phyloP scores from a whole-genome alignment of 1,140 invertebrate species.

The Lepidostoma basale region DNA sequence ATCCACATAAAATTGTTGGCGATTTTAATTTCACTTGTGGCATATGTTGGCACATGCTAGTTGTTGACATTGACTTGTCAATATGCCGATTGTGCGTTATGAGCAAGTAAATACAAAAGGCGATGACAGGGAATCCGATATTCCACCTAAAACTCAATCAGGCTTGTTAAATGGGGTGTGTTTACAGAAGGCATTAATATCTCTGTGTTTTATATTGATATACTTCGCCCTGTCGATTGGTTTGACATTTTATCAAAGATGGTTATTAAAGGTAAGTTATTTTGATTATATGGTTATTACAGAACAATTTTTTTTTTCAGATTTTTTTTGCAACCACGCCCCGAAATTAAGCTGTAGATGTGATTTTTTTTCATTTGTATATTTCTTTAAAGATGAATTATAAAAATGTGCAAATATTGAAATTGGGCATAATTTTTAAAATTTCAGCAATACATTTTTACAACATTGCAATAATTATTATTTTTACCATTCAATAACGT shows the following conservation, averaged over 20 bases:
- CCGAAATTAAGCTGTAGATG: too few species aligned
- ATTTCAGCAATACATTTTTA: too few species aligned
- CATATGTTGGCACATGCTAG: slow-evolving; percentile 14
- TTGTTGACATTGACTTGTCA: slow-evolving; percentile 33
- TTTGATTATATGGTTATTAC: too few species aligned
- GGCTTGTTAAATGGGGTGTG: slow-evolving; percentile 54
- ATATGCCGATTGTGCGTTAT: slow-evolving; percentile 57
- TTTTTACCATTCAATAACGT: too few species aligned
- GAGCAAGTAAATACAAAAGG: slow-evolving; percentile 57
- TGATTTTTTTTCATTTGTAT: slow-evolving; percentile 18
- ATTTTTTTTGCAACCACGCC: too few species aligned
- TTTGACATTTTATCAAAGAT: slow-evolving; percentile 96
- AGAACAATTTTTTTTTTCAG: too few species aligned
- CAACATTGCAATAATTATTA: too few species aligned
- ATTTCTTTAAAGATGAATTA: neutral
- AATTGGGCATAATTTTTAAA: too few species aligned
- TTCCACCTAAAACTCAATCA: slow-evolving; percentile 24
- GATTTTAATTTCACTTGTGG: too few species aligned
- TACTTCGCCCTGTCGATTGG: slow-evolving; percentile 92
- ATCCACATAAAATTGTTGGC: neutral
- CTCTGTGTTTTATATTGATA: slow-evolving; percentile 68
- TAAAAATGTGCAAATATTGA: too few species aligned
- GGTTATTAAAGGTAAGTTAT: slow-evolving; percentile 83
- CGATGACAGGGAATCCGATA: slow-evolving; percentile 44
- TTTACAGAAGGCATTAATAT: slow-evolving; percentile 53